phyloP scores from a whole-genome alignment of 2,113 vertebrate genomes.

The Rhabdornis inornatus region DNA sequence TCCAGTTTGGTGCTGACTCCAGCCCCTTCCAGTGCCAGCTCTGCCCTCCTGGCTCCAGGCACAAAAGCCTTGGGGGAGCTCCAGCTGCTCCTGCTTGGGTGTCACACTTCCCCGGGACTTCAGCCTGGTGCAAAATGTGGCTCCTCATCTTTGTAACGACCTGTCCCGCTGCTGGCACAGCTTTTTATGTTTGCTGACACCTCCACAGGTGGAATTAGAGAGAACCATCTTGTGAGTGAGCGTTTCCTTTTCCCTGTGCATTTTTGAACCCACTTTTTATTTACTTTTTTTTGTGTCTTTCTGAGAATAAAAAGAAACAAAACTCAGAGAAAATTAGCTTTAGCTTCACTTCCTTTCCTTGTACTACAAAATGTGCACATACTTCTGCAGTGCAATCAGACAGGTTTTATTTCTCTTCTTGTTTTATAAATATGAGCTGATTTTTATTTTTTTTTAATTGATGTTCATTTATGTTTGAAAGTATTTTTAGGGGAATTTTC shows the following conservation, averaged over 20 bases:
- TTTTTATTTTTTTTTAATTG: neutral
- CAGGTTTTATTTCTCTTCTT: neutral
- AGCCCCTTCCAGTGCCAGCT: neutral
- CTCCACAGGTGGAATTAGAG: neutral
- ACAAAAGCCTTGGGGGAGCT: neutral
- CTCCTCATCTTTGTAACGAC: neutral
- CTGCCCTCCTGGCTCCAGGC: neutral
- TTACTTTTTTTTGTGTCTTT: neutral
- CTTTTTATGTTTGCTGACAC: neutral
- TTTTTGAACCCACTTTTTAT: neutral
- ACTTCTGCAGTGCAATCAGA: neutral
- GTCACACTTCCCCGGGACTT: neutral
- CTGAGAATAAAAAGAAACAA: neutral
- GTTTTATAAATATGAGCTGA: neutral
- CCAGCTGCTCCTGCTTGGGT: neutral
- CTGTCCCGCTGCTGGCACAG: rapidly evolving
- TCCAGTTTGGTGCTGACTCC: rapidly evolving
- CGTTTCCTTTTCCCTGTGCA: neutral
- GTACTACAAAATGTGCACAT: neutral
- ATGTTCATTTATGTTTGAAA: neutral
- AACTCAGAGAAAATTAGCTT: neutral
- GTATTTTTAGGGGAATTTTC: neutral
- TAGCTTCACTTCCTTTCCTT: neutral
- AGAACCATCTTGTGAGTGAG: neutral
- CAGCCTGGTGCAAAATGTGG: neutral